Base-by-base conservation (phyloP, 1,140 invertebrate species). In the Grapholita molesta region DNA sequence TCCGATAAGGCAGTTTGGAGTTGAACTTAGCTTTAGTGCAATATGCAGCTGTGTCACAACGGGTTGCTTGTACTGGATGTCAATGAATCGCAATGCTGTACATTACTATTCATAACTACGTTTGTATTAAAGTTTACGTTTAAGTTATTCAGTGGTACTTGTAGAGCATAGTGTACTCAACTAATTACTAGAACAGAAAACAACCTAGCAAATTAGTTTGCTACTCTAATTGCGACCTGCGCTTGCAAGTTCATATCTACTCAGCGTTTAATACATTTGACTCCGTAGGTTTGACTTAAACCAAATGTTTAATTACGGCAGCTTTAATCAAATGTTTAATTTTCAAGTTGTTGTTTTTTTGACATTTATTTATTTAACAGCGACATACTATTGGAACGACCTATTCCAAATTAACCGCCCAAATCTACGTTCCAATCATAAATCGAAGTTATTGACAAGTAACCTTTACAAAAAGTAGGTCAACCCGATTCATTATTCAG, bases 1-100 rank as follows among this genome's bases (percentile, higher is more conserved):
- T 15, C 24, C 55, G 55, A 61, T 61, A 61, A 61, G 55, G 55
- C 55, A 61, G 55, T 61, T 61, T 32, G n/a, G 24, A 32, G 55
- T 25, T 61, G 55, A 55, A 18, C 25, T 61, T 30, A n/a, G n/a
- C 55, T 61, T 61, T 61, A 30, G 55, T 61, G 55, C 55, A 61
- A 61, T 61, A 30, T 61, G 55, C 55, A 61, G 25, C 55, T 61
- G 53, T 61, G 55, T 15, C 28, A 8, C 42, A 48, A 48, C 28
- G 23, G 21, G 2, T 12, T 28, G 52, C 21, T 23, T 8, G 55
- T 61, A 61, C 30, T 28, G n/a, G 55, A 61, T 61, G n/a, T 32
- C 42, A 5, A 48, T 48, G 18, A 21, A 48, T 48, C 42, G 42
- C 42, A 48, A 48, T 48, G 42, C 42, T 21, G 42, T 48, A 48